Evolutionary conservation across 2,113 vertebrate genomes (phyloP), one percentile per base, ranked within the genome.

Genomic region (Chaenogobius annularis): DNA sequence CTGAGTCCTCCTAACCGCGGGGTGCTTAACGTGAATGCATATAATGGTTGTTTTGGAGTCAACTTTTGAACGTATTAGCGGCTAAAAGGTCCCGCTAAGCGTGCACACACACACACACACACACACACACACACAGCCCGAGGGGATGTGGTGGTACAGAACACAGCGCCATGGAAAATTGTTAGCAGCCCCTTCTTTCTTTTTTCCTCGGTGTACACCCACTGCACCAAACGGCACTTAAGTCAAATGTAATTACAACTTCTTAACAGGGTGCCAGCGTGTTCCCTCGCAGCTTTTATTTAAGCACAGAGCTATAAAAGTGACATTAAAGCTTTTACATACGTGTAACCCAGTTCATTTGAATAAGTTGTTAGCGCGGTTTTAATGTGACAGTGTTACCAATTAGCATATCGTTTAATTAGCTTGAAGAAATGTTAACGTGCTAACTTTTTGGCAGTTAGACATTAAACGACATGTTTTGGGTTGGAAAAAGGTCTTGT

Each of bases 141-240:
- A 10, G 4, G 7, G 22, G 17, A 40, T 10, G 40, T 46, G 4
- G 11, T 12, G 4, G 14, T 12, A 3, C 0, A 5, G 15, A 48
- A 54, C 8, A 40, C n/a, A 20, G 17, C 35, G 47, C 1, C 26
- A 68, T 58, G 26, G 52, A 70, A 40, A 22, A 11, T 10, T 12
- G 1, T 0, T 10, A 61, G 44, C 15, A 70, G n/a, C 43, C 23
- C 2, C 37, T 58, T 54, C 50, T 58, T 23, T 12, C 0, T 48
- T 8, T 72, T 23, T 14, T 58, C 74, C 43, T 62, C 70, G 68
- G 47, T 1, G 7, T 19, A 23, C 67, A 70, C 31, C 48, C 55
- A 44, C 0, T 77, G 48, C 80, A 80, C 72, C 61, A 61, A 72
- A 69, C 48, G 48, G 40, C 65, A 31, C 68, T 59, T 23, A 12